These are phyloP conservation scores for Phalacrocorax carbo DNA, from an alignment of 2,113 vertebrate genomes.

Conservation along the genomic window DNA sequence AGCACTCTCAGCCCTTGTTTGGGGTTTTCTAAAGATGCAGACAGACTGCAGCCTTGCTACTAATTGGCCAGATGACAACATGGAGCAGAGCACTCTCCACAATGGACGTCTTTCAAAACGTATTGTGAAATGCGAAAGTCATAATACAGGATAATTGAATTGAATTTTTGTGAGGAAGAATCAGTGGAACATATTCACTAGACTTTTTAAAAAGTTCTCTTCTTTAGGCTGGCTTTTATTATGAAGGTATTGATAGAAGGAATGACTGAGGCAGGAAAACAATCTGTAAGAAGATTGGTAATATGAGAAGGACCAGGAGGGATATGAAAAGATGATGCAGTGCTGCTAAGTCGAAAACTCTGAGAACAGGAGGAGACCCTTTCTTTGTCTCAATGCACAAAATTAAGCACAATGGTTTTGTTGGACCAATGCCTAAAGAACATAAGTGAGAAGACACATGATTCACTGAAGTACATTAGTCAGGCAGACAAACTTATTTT, in stretches of 20 bases:
- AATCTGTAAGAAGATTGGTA: not conserved
- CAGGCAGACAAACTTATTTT: not conserved
- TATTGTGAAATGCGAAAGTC: not conserved
- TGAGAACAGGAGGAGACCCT: not conserved
- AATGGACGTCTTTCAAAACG: not conserved
- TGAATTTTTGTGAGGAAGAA: not conserved
- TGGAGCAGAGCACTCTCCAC: not conserved
- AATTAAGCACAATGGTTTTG: not conserved
- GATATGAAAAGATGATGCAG: not conserved
- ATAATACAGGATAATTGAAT: not conserved
- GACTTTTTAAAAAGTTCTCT: not conserved
- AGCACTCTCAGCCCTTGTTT: not conserved
- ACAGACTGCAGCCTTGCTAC: not conserved
- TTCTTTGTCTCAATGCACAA: not conserved
- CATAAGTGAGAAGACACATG: not conserved
- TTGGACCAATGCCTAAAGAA: not conserved
- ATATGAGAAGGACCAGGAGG: not conserved
- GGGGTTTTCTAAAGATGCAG: not conserved
- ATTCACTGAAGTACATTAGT: not conserved
- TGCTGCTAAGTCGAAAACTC: not conserved
- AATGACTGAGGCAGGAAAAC: not conserved
- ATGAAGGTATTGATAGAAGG: not conserved
- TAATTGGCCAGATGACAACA: not conserved
- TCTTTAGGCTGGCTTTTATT: not conserved
- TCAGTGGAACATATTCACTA: not conserved